phyloP scores from a whole-genome alignment of 1,140 invertebrate species.

The Spodoptera frugiperda region DNA sequence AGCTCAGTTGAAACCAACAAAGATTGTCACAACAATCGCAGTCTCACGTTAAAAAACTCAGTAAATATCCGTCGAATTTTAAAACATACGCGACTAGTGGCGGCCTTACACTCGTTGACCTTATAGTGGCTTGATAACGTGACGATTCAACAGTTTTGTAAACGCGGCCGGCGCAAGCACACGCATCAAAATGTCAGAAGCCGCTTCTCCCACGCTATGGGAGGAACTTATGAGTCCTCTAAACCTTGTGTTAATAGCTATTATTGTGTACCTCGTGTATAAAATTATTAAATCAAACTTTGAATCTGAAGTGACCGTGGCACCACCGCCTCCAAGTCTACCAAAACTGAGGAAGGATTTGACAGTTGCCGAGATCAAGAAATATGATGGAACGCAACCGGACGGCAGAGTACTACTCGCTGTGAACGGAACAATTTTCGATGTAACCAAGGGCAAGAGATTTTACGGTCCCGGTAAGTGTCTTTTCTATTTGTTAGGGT shows the following conservation, averaged over 20 bases:
- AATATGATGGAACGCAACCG: slow-evolving; percentile 78
- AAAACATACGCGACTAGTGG: slow-evolving; percentile 13
- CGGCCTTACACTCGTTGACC: slow-evolving; percentile 63
- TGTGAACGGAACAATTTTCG: slow-evolving; percentile 78
- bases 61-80: slow-evolving; percentile 44
- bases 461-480: slow-evolving; percentile 82
- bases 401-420: slow-evolving; percentile 79
- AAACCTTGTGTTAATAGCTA: slow-evolving; percentile 71
- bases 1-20: slow-evolving; percentile 31
- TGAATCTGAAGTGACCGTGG: slow-evolving; percentile 61
- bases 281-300: slow-evolving; percentile 81
- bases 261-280: slow-evolving; percentile 80
- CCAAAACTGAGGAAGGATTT: slow-evolving; percentile 78
- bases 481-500: slow-evolving; percentile 43
- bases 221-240: slow-evolving; percentile 79
- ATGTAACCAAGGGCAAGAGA: slow-evolving; percentile 79
- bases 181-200: slow-evolving; percentile 72
- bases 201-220: slow-evolving; percentile 64
- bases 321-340: slow-evolving; percentile 68
- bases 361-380: slow-evolving; percentile 76
- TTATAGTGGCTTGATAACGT: slow-evolving; percentile 71
- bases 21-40: slow-evolving; percentile 22
- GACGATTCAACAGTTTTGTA: slow-evolving; percentile 65
- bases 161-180: slow-evolving; percentile 62
- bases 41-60: slow-evolving; percentile 37